phyloP scores from a whole-genome alignment of 2,797 vertebrate genomes.

The Pagetopsis macropterus region DNA sequence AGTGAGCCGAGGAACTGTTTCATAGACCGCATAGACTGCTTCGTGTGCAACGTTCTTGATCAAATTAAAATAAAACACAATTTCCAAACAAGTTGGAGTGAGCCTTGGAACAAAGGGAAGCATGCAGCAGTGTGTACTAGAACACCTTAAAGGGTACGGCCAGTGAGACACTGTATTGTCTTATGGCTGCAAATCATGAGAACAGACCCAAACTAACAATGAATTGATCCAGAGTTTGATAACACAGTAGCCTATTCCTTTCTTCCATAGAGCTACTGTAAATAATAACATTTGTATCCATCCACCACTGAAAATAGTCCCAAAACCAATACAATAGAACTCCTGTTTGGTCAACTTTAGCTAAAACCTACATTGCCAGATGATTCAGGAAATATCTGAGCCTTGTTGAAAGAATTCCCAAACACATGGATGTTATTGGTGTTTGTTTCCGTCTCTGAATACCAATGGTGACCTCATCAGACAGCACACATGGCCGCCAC shows the following conservation, averaged over 20 bases:
- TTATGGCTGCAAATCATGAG: too few species aligned
- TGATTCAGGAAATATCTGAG: neutral
- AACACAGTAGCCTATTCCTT: neutral
- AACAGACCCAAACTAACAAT: too few species aligned
- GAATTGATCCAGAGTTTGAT: neutral
- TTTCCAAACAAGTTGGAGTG: neutral
- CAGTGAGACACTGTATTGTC: neutral
- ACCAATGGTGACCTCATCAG: neutral
- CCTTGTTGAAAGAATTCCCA: too few species aligned
- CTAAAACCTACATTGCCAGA: neutral
- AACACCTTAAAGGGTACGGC: neutral
- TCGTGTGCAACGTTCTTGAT: slow-evolving; percentile 13
- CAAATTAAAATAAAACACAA: slow-evolving; percentile 5
- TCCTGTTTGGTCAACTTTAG: neutral
- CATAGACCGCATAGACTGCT: neutral
- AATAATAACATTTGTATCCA: slow-evolving; percentile 4
- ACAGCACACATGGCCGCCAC: neutral
- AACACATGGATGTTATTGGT: too few species aligned
- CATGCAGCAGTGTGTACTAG: slow-evolving; percentile 4
- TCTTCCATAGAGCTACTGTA: neutral
- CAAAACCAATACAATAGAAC: neutral
- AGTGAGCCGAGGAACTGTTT: neutral
- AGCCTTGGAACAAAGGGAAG: neutral
- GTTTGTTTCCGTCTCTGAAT: too few species aligned
- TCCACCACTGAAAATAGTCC: neutral